phyloP scores from a whole-genome alignment of 2,797 vertebrate species.

The Mus spretus region DNA sequence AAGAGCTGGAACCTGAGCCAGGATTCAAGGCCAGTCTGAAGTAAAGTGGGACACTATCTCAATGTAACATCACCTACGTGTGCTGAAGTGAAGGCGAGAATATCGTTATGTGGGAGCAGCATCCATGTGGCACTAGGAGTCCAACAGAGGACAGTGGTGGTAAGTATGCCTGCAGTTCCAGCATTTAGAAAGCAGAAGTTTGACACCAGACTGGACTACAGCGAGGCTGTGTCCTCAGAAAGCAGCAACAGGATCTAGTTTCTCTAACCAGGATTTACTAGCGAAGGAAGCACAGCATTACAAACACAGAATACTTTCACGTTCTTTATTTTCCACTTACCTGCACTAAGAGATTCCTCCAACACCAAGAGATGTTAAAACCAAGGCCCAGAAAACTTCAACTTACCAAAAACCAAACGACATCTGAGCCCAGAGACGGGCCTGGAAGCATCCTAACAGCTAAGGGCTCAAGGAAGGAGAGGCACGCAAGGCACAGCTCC shows the following conservation, averaged over 20 bases:
- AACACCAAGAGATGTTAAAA: slow-evolving; percentile 26
- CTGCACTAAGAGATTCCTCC: neutral
- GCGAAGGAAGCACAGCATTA: neutral
- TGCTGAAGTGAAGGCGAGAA: neutral
- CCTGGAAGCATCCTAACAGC: neutral
- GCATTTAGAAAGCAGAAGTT: neutral
- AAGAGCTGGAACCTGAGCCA: neutral
- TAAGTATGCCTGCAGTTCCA: neutral
- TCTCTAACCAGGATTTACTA: neutral
- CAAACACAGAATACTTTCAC: neutral
- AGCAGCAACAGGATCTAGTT: neutral
- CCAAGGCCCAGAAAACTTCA: neutral
- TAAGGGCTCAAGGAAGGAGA: slow-evolving; percentile 14
- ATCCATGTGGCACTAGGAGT: neutral
- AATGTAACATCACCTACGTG: neutral
- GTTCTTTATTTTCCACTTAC: slow-evolving; percentile 37
- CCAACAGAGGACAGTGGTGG: neutral
- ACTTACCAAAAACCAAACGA: slow-evolving; percentile 2
- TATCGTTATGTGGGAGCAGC: neutral
- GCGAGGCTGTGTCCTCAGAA: neutral
- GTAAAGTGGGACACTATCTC: neutral
- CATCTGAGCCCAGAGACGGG: neutral
- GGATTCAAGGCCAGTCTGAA: neutral
- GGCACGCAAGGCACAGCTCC: neutral
- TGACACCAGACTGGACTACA: neutral